A percentile compares a stretch with the other conserved stretches of the same genome.
Evolutionary conservation across 2,888 invertebrate species (phyloP).

Genomic region (Acanthosepion lycidas): DNA sequence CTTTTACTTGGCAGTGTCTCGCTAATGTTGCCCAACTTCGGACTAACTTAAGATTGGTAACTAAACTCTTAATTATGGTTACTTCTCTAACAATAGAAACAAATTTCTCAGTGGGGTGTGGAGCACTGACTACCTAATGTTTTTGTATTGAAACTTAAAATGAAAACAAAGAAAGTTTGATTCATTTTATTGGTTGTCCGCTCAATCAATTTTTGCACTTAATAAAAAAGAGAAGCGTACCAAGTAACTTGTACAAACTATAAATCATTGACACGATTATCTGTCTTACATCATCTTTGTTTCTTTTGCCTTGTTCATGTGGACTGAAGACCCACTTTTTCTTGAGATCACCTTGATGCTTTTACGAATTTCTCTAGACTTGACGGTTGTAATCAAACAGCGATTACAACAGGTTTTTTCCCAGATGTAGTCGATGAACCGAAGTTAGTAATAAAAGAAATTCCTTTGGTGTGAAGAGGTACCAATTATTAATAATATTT

Average conservation of each 20-base stretch:
- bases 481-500: too few relatives aligned
- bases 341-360: background rate
- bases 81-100: too few relatives aligned
- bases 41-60: too few relatives aligned
- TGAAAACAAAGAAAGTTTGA: background rate
- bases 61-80: too few relatives aligned
- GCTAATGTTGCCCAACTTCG: too few relatives aligned
- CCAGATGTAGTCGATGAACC: too few relatives aligned
- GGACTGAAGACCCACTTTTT: background rate
- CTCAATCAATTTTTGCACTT: background rate
- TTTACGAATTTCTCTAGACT: background rate
- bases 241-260: background rate
- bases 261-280: background rate
- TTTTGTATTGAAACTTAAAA: background rate
- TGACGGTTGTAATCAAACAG: background rate
- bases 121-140: too few relatives aligned
- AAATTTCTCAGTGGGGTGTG: too few relatives aligned
- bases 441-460: too few relatives aligned
- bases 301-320: background rate
- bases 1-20: too few relatives aligned
- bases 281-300: background rate
- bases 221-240: background rate
- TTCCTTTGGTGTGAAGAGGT: too few relatives aligned
- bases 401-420: too few relatives aligned
- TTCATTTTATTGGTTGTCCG: background rate